Evolutionary conservation across 2,888 invertebrate species (phyloP).

Genomic region (Campoplex nolae): DNA sequence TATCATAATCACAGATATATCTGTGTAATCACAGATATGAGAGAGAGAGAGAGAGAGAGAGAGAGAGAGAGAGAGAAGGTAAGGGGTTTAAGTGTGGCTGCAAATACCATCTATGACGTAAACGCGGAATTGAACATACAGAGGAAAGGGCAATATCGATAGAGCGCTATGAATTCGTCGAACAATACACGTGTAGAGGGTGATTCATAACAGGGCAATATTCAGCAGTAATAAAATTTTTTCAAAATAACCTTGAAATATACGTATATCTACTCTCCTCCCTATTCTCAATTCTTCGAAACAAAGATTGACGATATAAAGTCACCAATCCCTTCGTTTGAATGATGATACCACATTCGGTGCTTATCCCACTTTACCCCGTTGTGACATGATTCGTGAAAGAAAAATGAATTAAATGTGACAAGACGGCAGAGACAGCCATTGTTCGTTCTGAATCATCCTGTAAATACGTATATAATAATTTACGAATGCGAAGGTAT

Average conservation of each 20-base stretch:
- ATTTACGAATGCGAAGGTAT: background rate
- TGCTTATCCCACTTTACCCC: background rate
- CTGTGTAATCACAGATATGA: background rate
- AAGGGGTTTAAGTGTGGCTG: conserved; percentile 27
- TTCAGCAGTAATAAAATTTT: background rate
- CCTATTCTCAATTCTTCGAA: background rate
- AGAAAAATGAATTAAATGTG: background rate
- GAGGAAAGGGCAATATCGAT: conserved; percentile 69
- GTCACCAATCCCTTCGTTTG: background rate
- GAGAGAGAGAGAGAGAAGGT: conserved; percentile 1
- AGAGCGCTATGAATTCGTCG: conserved; percentile 51
- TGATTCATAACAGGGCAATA: background rate
- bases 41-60: conserved; percentile 14
- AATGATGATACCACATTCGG: background rate
- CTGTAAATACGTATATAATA: conserved; percentile 6
- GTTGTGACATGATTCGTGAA: background rate
- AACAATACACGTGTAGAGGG: background rate
- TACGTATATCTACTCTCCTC: background rate
- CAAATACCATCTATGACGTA: conserved; percentile 24
- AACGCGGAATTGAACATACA: conserved; percentile 12
- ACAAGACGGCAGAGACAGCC: background rate
- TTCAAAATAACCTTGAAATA: background rate
- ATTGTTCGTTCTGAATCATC: background rate
- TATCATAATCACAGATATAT: too few relatives aligned
- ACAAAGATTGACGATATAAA: background rate